Base-by-base conservation (phyloP, 92 coral and sea anemone species). In the Zoanthus sansibaricus region DNA sequence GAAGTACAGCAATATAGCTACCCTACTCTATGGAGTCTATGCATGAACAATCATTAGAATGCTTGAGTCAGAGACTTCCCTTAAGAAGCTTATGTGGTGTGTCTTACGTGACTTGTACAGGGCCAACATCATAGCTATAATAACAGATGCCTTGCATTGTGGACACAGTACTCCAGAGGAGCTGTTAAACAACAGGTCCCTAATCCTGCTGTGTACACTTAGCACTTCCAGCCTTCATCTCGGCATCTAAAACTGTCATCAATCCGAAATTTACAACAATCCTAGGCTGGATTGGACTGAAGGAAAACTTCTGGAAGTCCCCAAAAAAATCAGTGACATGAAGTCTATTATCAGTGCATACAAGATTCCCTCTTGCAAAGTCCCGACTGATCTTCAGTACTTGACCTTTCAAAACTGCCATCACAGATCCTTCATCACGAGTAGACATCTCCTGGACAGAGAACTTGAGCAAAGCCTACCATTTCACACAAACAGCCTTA, bases 71-170 rank as follows among this genome's bases (percentile, higher is more conserved):
- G 42, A 37, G 42, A 37, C 42, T 37, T 37, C 42, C 42, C 1
- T 37, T 37, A 37, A 37, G 42, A 4, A 48, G 21, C 42, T 55
- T 64, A 12, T 77, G 77, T 49, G 77, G 42, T 59, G 54, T 82
- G 42, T 4, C 77, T 25, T 25, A 25, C 25, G 25, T 25, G 25
- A 25, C 25, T 25, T 25, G 25, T 25, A 64, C 56, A 71, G 72
- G 56, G 77, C 25, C 68, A 61, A 62, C 37, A 44, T 20, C 78
- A 15, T 82, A 12, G 77, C 86, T 16, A 82, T 67, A 82, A 82
- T 82, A 16, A 64, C 59, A n/a, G 77, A 64, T 16, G 61, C 21
- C 77, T 73, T 20, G 32, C 66, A 20, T 31, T 67, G 72, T n/a
- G 72, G 14, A 52, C 3, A 9, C 6, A 52, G 6, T 52, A 52